Evolutionary conservation across 2,888 invertebrate genomes (phyloP).

Genomic region (Thalpophila matura): DNA sequence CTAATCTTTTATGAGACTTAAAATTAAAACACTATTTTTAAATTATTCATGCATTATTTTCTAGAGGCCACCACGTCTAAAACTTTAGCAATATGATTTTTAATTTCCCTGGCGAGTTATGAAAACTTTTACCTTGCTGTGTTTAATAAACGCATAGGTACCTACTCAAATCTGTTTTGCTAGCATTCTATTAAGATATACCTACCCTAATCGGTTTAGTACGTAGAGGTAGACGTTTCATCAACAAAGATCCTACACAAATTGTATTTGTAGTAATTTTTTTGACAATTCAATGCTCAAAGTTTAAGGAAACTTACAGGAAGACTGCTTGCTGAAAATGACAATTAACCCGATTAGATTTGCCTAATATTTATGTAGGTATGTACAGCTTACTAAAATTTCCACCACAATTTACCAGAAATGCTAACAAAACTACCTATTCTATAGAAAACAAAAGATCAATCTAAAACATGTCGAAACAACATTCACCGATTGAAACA

Average conservation of each 20-base stretch:
- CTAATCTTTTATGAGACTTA: neutral
- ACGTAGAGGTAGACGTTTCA: too few relatives aligned
- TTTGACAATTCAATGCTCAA: too few relatives aligned
- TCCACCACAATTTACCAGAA: too few relatives aligned
- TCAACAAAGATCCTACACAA: too few relatives aligned
- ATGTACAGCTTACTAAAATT: too few relatives aligned
- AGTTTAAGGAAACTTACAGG: neutral
- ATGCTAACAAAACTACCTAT: too few relatives aligned
- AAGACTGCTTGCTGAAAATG: neutral
- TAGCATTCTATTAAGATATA: neutral
- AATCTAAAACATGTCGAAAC: neutral
- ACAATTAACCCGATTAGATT: too few relatives aligned
- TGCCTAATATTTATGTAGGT: too few relatives aligned
- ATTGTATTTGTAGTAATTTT: too few relatives aligned
- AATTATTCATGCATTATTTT: neutral
- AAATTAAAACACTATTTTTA: neutral
- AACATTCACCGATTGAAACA: neutral
- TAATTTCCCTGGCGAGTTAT: slow-evolving; percentile 15
- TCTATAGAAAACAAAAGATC: neutral
- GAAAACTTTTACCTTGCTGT: neutral
- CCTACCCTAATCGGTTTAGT: too few relatives aligned
- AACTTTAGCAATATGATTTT: slow-evolving; percentile 9
- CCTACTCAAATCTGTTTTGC: neutral
- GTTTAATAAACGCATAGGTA: slow-evolving; percentile 1
- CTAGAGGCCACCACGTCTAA: neutral